A percentile compares a stretch with the other conserved stretches of the same genome.
Conservation (phyloP, 1,140 invertebrate species). For the Psix sp. region DNA sequence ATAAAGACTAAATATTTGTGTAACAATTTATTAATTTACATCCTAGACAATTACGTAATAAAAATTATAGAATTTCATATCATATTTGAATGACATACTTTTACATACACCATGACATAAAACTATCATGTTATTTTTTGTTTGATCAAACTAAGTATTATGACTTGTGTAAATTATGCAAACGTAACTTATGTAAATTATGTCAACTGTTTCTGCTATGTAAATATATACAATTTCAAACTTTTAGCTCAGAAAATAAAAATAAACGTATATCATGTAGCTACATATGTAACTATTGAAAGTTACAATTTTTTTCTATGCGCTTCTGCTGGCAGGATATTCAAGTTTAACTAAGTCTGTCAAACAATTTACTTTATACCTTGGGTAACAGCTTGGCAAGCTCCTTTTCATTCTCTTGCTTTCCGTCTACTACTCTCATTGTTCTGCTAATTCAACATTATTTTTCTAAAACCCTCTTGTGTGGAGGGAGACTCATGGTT, state of each 20-base stretch:
- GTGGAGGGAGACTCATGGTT: conserved; percentile 21
- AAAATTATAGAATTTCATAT: no score
- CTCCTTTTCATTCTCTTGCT: conserved; percentile 22
- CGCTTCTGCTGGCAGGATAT: not conserved
- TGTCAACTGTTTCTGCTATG: not conserved
- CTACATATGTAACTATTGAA: no score
- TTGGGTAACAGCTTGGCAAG: conserved; percentile 34
- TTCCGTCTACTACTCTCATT: conserved; percentile 37
- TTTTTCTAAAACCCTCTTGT: conserved; percentile 17
- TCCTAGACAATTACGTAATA: no score
- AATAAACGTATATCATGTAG: no score
- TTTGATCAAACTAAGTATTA: no score
- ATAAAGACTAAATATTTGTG: no score
- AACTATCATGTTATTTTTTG: no score
- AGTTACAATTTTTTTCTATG: no score
- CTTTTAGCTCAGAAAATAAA: no score
- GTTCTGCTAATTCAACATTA: conserved; percentile 43
- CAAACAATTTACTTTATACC: conserved; percentile 37
- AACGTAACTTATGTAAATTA: not conserved
- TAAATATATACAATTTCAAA: conserved; percentile 2
- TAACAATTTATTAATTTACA: no score
- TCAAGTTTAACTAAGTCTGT: conserved; percentile 42
- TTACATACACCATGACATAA: no score
- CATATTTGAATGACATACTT: no score
- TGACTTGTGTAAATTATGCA: conserved; percentile 1